These are phyloP conservation scores for Bambusicola thoracicus DNA, from an alignment of 2,113 vertebrate species.

Conservation along the genomic window DNA sequence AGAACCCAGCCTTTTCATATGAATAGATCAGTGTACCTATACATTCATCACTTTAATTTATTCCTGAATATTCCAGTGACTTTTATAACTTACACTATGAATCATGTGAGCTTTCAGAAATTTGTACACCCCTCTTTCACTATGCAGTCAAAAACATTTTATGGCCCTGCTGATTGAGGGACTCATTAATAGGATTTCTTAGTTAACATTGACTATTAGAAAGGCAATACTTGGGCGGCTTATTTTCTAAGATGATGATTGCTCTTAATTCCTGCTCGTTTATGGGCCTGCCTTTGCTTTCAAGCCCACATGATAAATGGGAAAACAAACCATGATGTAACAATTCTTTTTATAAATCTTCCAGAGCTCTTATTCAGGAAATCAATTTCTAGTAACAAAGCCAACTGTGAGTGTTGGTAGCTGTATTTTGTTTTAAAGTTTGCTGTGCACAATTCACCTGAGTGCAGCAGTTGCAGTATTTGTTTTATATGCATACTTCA, in stretches of 20 bases:
- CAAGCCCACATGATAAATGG: neutral
- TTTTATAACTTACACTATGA: neutral
- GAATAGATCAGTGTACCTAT: neutral
- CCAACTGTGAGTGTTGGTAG: conserved; percentile 3
- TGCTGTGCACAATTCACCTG: neutral
- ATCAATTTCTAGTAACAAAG: conserved; percentile 33
- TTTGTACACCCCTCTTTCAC: neutral
- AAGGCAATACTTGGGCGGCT: neutral
- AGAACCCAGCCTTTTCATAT: neutral
- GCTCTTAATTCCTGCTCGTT: conserved; percentile 17
- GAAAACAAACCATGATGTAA: neutral
- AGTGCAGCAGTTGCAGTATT: neutral
- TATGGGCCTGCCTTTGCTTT: conserved; percentile 23
- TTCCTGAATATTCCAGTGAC: neutral
- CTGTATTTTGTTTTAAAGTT: neutral
- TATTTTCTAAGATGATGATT: neutral
- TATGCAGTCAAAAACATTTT: neutral
- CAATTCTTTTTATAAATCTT: conserved; percentile 39
- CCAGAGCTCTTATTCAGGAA: conserved; percentile 3
- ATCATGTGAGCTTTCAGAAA: neutral
- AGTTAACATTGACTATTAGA: conserved; percentile 10
- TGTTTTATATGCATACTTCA: neutral
- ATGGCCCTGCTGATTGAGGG: neutral
- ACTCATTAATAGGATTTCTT: conserved; percentile 5
- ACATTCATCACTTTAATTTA: neutral